Evolutionary conservation across 2,113 vertebrate genomes (phyloP).

Genomic region (Symphodus melops): DNA sequence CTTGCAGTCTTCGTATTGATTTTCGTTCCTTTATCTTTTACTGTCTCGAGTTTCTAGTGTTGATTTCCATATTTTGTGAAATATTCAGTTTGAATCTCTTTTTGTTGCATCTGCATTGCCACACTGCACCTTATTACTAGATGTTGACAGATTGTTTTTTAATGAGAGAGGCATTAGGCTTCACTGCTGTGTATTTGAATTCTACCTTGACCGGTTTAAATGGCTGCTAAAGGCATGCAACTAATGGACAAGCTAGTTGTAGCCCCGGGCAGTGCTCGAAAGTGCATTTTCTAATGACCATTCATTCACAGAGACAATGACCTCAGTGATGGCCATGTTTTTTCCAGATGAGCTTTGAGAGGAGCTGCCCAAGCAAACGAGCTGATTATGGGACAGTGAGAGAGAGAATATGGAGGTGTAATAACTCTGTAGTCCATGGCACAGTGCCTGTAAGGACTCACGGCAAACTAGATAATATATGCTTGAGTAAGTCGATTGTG

Average conservation of each 20-base stretch:
- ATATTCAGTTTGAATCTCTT: neutral
- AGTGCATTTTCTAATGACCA: constrained; percentile 51
- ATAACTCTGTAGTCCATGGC: constrained; percentile 34
- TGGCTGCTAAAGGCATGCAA: constrained; percentile 11
- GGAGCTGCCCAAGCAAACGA: constrained; percentile 15
- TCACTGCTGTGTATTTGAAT: constrained; percentile 25
- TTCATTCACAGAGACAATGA: constrained; percentile 45
- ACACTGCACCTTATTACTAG: constrained; percentile 1
- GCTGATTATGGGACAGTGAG: constrained; percentile 27
- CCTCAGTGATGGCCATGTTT: constrained; percentile 32
- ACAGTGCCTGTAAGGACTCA: constrained; percentile 41
- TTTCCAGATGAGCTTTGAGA: constrained; percentile 43
- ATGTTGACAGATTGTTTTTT: constrained; percentile 14
- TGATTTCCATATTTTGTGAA: neutral
- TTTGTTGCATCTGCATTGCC: neutral
- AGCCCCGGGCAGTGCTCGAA: constrained; percentile 34
- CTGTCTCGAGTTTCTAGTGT: no score
- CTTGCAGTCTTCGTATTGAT: no score
- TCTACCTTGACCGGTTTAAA: constrained; percentile 24
- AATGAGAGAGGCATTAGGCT: constrained; percentile 6
- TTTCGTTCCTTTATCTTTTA: no score
- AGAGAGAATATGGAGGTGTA: constrained; percentile 34
- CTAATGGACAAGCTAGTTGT: constrained; percentile 35
- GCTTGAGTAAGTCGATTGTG: constrained; percentile 36
- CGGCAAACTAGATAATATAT: constrained; percentile 33